Base-by-base conservation (phyloP, 2,888 invertebrate species). In the Psococerastis gibbosa region DNA sequence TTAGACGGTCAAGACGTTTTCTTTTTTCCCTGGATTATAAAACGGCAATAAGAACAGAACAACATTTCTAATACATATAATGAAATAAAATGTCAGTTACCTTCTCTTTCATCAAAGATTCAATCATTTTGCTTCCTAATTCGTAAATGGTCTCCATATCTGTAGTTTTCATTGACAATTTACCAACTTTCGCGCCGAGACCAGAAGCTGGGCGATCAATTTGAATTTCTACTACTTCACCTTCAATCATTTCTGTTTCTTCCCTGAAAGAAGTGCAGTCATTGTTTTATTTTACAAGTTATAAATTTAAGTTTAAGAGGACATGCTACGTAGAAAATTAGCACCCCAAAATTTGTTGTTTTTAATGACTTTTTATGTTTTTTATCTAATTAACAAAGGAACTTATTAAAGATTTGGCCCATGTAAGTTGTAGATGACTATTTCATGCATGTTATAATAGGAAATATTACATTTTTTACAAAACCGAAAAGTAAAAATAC, bases 91-190 rank as follows among this genome's bases (percentile, higher is more conserved):
- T 23, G 31, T n/a, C n/a, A n/a, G 47, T 45, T 49, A 83, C 87
- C 68, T 94, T 95, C 56, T 97, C 94, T 56, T 95, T 95, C 53
- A 89, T 77, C 45, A 95, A 71, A 43, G 88, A 85, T 60, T 97
- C 95, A 44, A 97, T 95, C 79, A 97, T 95, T 68, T 97, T 97
- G 42, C 83, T 82, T 2, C 98, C 98, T 58, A 99, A 70, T 60
- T 99, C 98, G 59, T 98, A 99, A 49, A 95, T 83, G 0, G 98
- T 97, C 63, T 98, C 98, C 98, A 99, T 99, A 61, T 98, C 98
- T 0, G 95, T 97, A 0, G 98, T 98, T 67, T 98, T 98, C 35
- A 99, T 66, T 0, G 95, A 97, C 27, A 98, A 67, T 54, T 97
- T 88, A 2, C 95, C 95, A 35, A 89, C 77, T 60, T 87, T 76